A percentile compares a stretch with the other conserved stretches of the same genome.
Conservation (phyloP, 2,113 vertebrate genomes). For the Corvus moneduloides region DNA sequence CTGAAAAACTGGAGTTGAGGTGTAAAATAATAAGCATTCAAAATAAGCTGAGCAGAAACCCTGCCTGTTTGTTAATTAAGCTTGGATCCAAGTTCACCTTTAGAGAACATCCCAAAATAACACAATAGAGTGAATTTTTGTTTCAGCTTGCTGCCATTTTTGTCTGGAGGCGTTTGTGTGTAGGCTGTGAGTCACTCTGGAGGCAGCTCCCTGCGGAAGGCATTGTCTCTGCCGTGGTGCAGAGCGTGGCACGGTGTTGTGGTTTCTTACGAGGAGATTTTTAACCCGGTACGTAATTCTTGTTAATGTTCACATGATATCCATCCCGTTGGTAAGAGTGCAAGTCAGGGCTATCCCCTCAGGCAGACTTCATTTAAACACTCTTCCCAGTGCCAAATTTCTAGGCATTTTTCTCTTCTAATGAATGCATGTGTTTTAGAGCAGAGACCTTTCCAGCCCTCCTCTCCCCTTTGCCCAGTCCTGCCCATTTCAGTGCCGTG, state of each 20-base stretch:
- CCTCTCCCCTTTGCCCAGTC: not conserved
- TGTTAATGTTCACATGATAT: constrained; percentile 30
- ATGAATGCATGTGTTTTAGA: constrained; percentile 40
- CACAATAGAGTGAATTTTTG: rapidly evolving
- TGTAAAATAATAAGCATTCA: not conserved
- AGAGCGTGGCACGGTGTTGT: rapidly evolving
- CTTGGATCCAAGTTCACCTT: not conserved
- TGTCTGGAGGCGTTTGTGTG: not conserved
- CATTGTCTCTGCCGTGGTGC: not conserved
- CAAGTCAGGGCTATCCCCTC: constrained; percentile 53
- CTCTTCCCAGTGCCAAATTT: constrained; percentile 43
- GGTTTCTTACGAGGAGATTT: not conserved
- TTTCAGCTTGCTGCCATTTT: rapidly evolving
- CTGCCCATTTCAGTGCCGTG: not conserved
- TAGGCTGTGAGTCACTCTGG: not conserved
- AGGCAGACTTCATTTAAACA: constrained; percentile 47
- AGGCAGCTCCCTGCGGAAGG: not conserved
- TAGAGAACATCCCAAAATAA: not conserved
- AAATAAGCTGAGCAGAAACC: not conserved
- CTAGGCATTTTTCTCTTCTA: constrained; percentile 40
- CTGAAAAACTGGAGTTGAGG: not conserved
- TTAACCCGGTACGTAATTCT: constrained; percentile 31
- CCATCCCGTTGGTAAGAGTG: constrained; percentile 23
- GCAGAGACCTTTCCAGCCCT: constrained; percentile 3
- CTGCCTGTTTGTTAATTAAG: not conserved